Conservation (phyloP, 1,140 invertebrate species). For the Aphaenogaster floridana region DNA sequence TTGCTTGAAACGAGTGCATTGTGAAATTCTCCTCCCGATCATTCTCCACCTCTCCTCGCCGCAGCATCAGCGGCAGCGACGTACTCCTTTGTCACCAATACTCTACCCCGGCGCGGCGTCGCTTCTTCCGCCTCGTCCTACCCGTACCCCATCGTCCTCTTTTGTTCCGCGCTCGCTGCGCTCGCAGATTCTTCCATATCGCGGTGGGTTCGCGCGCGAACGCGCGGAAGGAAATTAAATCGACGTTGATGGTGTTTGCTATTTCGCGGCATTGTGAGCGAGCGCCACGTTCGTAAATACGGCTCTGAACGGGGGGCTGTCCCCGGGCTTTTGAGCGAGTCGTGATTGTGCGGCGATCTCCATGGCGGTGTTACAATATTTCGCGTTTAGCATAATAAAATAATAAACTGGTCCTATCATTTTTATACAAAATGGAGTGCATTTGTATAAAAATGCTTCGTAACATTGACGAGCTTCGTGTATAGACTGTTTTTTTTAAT, state of each 20-base stretch:
- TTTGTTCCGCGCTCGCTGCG: conserved; percentile 58
- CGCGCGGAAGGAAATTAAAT: conserved; percentile 52
- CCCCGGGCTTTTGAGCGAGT: not conserved
- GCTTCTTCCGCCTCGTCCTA: conserved; percentile 16
- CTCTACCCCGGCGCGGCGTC: not conserved
- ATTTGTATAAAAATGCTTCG: not conserved
- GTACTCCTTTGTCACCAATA: conserved; percentile 62
- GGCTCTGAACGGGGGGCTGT: not conserved
- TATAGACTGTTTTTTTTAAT: no score
- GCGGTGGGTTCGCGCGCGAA: conserved; percentile 13
- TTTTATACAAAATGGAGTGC: not conserved
- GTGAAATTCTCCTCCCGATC: conserved; percentile 65
- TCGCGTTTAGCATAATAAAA: not conserved
- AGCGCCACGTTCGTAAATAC: conserved; percentile 50
- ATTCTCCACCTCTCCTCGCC: conserved; percentile 23
- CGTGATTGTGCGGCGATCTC: conserved; percentile 11
- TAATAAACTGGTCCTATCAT: not conserved
- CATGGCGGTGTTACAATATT: conserved; percentile 6
- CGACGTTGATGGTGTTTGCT: conserved; percentile 57
- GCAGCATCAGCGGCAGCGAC: conserved; percentile 1
- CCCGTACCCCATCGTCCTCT: not conserved
- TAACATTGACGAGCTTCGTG: not conserved
- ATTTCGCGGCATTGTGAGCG: conserved; percentile 55
- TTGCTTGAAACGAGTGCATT: conserved; percentile 66
- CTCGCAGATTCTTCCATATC: conserved; percentile 57